phyloP scores from a whole-genome alignment of 2,797 vertebrate species.

The Sebastes melanostomus region DNA sequence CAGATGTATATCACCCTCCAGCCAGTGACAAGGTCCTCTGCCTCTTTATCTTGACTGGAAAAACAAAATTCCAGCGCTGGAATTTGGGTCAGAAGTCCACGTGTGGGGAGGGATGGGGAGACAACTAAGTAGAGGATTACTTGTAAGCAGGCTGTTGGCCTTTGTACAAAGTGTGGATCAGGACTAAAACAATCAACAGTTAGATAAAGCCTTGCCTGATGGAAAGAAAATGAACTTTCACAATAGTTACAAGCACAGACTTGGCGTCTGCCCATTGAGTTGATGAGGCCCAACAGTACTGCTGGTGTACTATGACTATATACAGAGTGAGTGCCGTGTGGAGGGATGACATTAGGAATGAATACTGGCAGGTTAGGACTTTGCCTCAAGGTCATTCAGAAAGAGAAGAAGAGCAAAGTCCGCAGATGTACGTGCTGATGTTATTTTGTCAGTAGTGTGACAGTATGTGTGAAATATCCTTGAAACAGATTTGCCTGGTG shows the following conservation, averaged over 20 bases:
- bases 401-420: constrained; percentile 1
- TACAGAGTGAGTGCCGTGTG: background rate
- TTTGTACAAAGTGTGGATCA: background rate
- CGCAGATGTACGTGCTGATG: background rate
- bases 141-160: background rate
- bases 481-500: fast-evolving
- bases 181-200: background rate
- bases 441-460: background rate
- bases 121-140: background rate
- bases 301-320: background rate
- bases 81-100: constrained; percentile 53
- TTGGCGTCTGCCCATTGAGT: background rate
- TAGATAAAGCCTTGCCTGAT: constrained; percentile 1
- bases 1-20: constrained; percentile 41
- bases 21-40: constrained; percentile 24
- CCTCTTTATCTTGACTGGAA: constrained; percentile 28
- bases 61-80: constrained; percentile 57
- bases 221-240: constrained; percentile 7
- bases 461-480: too few relatives aligned
- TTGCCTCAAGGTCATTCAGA: background rate
- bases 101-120: background rate
- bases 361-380: constrained; percentile 1
- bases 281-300: background rate
- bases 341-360: background rate
- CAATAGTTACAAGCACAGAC: constrained; percentile 5